phyloP scores from a whole-genome alignment of 2,797 vertebrate genomes.

The Dermochelys coriacea region DNA sequence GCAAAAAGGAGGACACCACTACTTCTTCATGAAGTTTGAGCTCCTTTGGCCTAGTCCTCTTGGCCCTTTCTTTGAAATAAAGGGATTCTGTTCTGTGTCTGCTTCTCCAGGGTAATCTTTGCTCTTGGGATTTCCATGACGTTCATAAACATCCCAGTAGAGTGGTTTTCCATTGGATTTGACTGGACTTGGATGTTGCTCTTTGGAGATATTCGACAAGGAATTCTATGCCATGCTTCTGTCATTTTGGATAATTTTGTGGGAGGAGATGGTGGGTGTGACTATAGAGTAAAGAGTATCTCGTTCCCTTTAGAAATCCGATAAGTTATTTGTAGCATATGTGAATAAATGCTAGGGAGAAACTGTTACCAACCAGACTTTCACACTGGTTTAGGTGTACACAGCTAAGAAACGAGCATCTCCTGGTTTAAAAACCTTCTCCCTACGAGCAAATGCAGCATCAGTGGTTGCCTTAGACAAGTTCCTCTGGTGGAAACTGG shows the following conservation, averaged over 20 bases:
- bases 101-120: slow-evolving; percentile 89
- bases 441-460: neutral
- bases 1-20: neutral
- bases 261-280: slow-evolving; percentile 96
- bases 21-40: neutral
- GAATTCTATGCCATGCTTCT: slow-evolving; percentile 98
- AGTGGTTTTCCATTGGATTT: slow-evolving; percentile 98
- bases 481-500: neutral
- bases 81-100: slow-evolving; percentile 31
- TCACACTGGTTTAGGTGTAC: neutral
- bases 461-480: neutral
- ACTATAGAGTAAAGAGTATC: accelerated
- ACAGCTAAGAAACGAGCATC: neutral
- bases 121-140: slow-evolving; percentile 98
- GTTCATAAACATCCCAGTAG: slow-evolving; percentile 97
- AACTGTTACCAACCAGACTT: neutral
- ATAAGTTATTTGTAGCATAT: accelerated
- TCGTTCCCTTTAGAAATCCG: neutral
- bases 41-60: neutral
- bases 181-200: slow-evolving; percentile 99
- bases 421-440: neutral
- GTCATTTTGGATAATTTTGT: slow-evolving; percentile 99
- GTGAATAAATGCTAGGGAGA: neutral
- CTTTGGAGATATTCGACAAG: slow-evolving; percentile 97
- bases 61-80: neutral